These are phyloP conservation scores for Oreohelix idahoensis DNA, from an alignment of 1,140 invertebrate species.

Conservation along the genomic window DNA sequence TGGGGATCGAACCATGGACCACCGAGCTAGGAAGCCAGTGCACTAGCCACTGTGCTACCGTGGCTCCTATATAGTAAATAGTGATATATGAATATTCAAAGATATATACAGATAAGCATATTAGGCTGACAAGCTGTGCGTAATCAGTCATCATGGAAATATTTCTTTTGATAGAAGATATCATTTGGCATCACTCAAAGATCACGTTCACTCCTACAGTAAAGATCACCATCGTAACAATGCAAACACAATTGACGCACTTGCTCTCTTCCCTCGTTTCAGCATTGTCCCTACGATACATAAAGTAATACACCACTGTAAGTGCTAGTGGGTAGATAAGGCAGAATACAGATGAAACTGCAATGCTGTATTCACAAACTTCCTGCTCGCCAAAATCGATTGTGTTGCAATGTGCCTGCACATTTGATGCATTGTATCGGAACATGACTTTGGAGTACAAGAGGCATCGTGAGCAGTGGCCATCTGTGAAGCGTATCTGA, in stretches of 20 bases:
- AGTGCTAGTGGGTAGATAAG: constrained; percentile 38
- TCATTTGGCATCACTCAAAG: too few species aligned
- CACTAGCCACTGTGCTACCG: too few species aligned
- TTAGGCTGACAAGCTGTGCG: too few species aligned
- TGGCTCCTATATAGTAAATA: too few species aligned
- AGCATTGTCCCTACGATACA: constrained; percentile 29
- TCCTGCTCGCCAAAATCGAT: constrained; percentile 38
- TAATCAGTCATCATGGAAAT: too few species aligned
- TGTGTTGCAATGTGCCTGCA: neutral
- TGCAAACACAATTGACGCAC: constrained; percentile 25
- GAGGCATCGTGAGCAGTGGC: constrained; percentile 37
- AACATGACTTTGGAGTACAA: constrained; percentile 44
- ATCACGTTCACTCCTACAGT: too few species aligned
- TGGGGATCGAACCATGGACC: too few species aligned
- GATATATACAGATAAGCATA: too few species aligned
- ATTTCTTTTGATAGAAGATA: too few species aligned
- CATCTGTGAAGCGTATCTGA: constrained; percentile 34
- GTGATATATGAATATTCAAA: too few species aligned
- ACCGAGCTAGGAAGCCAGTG: too few species aligned
- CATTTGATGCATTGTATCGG: neutral
- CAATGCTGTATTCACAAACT: constrained; percentile 47
- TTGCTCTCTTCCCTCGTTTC: constrained; percentile 31
- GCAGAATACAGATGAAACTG: constrained; percentile 43
- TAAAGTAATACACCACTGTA: constrained; percentile 22
- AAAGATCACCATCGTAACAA: too few species aligned